phyloP scores from a whole-genome alignment of 2,888 invertebrate genomes.

The Dynastes hyllus region DNA sequence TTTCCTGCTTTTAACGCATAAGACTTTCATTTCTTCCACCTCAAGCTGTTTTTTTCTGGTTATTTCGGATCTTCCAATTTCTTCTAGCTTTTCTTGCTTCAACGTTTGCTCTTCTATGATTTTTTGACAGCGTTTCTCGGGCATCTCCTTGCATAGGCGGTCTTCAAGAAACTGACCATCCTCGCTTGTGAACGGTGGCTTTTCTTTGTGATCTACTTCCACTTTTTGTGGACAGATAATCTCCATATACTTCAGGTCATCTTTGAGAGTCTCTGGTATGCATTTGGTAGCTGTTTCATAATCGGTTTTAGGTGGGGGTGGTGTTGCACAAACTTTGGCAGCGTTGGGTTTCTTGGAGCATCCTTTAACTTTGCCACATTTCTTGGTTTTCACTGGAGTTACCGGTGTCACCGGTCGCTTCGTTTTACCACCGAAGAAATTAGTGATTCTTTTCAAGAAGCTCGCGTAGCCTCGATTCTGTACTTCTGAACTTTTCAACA shows the following conservation, averaged over 20 bases:
- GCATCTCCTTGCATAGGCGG: slow-evolving; percentile 46
- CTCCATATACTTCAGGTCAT: not conserved
- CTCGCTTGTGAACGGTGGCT: slow-evolving; percentile 31
- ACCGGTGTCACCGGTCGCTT: not conserved
- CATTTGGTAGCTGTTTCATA: slow-evolving; percentile 15
- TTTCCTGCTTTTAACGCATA: slow-evolving; percentile 8
- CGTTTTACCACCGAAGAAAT: not conserved
- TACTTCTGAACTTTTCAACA: not conserved
- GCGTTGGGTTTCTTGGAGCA: not conserved
- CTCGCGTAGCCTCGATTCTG: slow-evolving; percentile 20
- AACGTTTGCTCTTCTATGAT: slow-evolving; percentile 27
- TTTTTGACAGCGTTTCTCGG: slow-evolving; percentile 34
- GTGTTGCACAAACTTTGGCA: not conserved
- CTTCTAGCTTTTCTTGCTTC: slow-evolving; percentile 27
- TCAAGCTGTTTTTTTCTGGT: not conserved
- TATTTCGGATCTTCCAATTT: not conserved
- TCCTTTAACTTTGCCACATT: slow-evolving; percentile 3
- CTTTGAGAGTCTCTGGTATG: not conserved
- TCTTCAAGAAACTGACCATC: slow-evolving; percentile 45
- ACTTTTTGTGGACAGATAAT: slow-evolving; percentile 21
- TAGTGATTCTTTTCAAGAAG: slow-evolving; percentile 23
- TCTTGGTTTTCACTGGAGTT: not conserved
- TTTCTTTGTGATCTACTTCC: slow-evolving; percentile 36
- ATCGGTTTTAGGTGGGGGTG: not conserved
- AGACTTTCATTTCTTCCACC: not conserved